Evolutionary conservation across 2,797 vertebrate genomes (phyloP).

Genomic region (Siniperca undulata): DNA sequence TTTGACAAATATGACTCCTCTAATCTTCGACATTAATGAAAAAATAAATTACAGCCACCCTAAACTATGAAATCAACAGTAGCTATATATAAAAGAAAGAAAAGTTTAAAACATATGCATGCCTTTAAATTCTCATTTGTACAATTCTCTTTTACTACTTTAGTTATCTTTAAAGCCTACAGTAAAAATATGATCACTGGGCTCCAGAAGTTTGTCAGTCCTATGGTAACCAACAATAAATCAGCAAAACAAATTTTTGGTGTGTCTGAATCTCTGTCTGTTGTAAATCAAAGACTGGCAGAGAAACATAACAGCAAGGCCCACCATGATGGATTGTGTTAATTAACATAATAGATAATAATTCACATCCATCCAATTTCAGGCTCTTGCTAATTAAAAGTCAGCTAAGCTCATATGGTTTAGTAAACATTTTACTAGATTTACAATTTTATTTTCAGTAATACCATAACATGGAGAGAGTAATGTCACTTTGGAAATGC

Average conservation of each 20-base stretch:
- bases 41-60: neutral
- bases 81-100: neutral
- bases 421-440: conserved; percentile 32
- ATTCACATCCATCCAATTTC: conserved; percentile 46
- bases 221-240: neutral
- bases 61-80: neutral
- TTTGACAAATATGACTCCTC: neutral
- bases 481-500: conserved; percentile 17
- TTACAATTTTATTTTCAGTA: conserved; percentile 19
- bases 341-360: conserved; percentile 45
- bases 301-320: conserved; percentile 30
- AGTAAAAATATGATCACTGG: neutral
- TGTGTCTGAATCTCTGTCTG: neutral
- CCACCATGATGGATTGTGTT: conserved; percentile 45
- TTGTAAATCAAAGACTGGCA: conserved; percentile 38
- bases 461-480: neutral
- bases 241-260: neutral
- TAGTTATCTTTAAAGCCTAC: neutral
- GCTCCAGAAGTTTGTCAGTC: neutral
- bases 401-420: conserved; percentile 28
- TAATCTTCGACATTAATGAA: neutral
- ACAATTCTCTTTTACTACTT: neutral
- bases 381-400: conserved; percentile 55
- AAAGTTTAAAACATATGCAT: neutral
- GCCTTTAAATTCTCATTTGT: neutral